These are phyloP conservation scores for Erannis defoliaria DNA, from an alignment of 2,888 invertebrate genomes.

Conservation along the genomic window DNA sequence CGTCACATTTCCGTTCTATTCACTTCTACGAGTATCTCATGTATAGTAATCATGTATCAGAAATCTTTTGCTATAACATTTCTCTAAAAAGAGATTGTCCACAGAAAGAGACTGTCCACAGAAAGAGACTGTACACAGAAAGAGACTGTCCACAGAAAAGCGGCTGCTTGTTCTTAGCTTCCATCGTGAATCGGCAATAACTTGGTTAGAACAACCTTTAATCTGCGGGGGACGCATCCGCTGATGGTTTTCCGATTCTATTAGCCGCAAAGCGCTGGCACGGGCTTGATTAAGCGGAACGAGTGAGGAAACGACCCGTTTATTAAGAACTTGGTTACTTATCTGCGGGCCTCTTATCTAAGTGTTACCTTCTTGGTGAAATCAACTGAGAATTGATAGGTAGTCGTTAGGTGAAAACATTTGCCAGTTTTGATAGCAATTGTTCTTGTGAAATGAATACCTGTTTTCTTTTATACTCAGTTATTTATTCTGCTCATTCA, in stretches of 20 bases:
- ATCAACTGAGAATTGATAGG: constrained; percentile 19
- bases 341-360: constrained; percentile 22
- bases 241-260: constrained; percentile 81
- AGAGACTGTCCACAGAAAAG: constrained; percentile 16
- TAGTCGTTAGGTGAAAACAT: background rate
- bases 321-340: constrained; percentile 51
- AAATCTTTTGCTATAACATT: too few species aligned
- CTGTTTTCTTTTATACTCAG: too few species aligned
- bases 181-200: constrained; percentile 61
- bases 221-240: constrained; percentile 65
- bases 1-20: too few species aligned
- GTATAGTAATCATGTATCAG: too few species aligned
- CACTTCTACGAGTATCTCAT: too few species aligned
- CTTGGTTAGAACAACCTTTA: constrained; percentile 66
- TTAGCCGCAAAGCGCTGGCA: constrained; percentile 68
- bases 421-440: background rate
- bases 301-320: constrained; percentile 62
- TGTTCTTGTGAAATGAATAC: too few species aligned
- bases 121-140: too few species aligned
- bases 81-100: too few species aligned
- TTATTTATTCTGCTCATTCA: too few species aligned
- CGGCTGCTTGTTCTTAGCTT: constrained; percentile 24
- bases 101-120: too few species aligned
- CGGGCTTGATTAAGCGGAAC: constrained; percentile 72
- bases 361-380: constrained; percentile 25